phyloP scores from a whole-genome alignment of 2,797 vertebrate genomes.

The Chaetodon trifasciatus region DNA sequence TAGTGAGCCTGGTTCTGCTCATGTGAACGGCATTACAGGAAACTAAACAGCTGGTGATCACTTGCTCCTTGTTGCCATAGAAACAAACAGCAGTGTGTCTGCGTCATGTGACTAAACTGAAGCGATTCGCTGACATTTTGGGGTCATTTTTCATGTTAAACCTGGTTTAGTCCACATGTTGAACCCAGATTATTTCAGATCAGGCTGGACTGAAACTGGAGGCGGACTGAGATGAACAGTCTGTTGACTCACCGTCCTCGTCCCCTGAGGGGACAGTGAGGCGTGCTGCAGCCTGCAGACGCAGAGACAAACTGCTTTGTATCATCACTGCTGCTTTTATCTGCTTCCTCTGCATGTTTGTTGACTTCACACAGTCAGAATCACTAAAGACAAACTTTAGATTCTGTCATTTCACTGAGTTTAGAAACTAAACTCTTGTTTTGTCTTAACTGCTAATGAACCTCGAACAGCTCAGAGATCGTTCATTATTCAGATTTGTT shows the following conservation, averaged over 20 bases:
- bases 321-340: background rate
- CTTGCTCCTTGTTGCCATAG: background rate
- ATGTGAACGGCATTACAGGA: background rate
- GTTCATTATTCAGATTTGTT: no score
- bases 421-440: no score
- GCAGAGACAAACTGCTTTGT: constrained; percentile 1
- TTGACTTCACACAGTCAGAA: background rate
- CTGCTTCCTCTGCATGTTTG: background rate
- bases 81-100: background rate
- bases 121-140: no score
- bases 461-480: no score
- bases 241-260: background rate
- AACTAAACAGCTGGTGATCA: no score
- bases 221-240: background rate
- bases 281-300: constrained; percentile 56
- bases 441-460: no score
- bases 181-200: no score
- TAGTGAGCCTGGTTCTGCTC: no score
- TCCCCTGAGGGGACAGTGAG: constrained; percentile 37
- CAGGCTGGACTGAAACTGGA: no score
- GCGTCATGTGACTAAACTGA: background rate
- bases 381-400: background rate
- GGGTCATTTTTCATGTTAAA: background rate
- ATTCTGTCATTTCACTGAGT: no score
- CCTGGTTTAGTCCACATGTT: background rate